These are phyloP conservation scores for Netelia inedita DNA, from an alignment of 2,888 invertebrate species.

Conservation along the genomic window DNA sequence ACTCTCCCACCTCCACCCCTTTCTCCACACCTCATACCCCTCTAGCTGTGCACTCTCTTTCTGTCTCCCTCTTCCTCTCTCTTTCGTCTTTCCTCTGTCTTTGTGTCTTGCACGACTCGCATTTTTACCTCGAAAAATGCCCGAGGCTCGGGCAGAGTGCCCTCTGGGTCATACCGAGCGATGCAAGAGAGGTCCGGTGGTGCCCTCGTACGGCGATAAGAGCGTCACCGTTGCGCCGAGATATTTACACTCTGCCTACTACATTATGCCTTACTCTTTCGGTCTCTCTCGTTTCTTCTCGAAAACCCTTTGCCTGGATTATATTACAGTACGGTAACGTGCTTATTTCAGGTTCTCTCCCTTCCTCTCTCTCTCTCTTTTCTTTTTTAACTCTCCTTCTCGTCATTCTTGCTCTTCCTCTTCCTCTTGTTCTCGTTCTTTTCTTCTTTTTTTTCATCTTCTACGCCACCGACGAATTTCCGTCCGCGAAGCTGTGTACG, in stretches of 20 bases:
- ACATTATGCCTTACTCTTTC: slow-evolving; percentile 51
- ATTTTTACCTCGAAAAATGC: background rate
- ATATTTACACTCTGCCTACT: slow-evolving; percentile 52
- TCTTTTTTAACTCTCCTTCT: background rate
- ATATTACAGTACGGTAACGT: slow-evolving; percentile 41
- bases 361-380: background rate
- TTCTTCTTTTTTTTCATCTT: too few species aligned
- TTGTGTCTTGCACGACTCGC: background rate
- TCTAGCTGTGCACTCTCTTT: background rate
- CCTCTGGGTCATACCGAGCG: background rate
- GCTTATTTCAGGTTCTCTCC: slow-evolving; percentile 31
- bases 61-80: background rate
- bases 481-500: too few species aligned
- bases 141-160: background rate
- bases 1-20: background rate
- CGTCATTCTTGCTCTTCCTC: background rate
- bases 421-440: background rate
- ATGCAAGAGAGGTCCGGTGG: background rate
- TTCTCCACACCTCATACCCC: background rate
- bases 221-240: slow-evolving; percentile 19
- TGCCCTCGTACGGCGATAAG: background rate
- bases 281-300: slow-evolving; percentile 10
- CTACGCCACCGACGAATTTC: too few species aligned
- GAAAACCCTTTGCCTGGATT: slow-evolving; percentile 41
- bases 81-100: background rate